These are phyloP conservation scores for Parthenolecanium corni DNA, from an alignment of 2,888 invertebrate species.

Conservation along the genomic window DNA sequence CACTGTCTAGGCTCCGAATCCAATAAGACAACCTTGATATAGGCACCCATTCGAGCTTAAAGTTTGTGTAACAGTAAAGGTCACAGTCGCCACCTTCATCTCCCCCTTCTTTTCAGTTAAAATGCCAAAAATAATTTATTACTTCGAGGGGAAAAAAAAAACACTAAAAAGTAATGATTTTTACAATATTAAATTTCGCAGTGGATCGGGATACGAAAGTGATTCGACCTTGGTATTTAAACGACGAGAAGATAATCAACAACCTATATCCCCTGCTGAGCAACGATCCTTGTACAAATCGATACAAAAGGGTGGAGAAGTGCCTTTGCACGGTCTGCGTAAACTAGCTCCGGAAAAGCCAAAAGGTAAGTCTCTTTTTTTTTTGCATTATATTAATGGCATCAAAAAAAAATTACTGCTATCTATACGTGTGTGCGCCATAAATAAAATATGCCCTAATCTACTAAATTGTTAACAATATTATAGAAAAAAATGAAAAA, in stretches of 20 bases:
- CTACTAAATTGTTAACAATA: too few species aligned
- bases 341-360: slow-evolving; percentile 78
- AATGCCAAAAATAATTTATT: slow-evolving; percentile 6
- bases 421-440: too few species aligned
- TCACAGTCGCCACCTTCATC: background rate
- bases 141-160: background rate
- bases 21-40: background rate
- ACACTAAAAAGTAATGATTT: background rate
- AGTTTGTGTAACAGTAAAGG: too few species aligned
- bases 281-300: slow-evolving; percentile 73
- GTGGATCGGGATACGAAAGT: slow-evolving; percentile 62
- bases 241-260: slow-evolving; percentile 46
- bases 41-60: too few species aligned
- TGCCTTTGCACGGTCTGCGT: slow-evolving; percentile 80
- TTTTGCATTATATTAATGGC: too few species aligned
- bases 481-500: too few species aligned
- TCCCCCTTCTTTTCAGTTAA: background rate
- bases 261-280: slow-evolving; percentile 59
- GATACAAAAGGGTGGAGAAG: slow-evolving; percentile 88
- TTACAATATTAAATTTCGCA: background rate
- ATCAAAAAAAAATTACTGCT: too few species aligned
- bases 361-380: slow-evolving; percentile 48
- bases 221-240: slow-evolving; percentile 80
- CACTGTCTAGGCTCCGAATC: background rate
- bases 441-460: too few species aligned